Evolutionary conservation across 2,888 invertebrate species (phyloP).

Genomic region (Julus scanicus): DNA sequence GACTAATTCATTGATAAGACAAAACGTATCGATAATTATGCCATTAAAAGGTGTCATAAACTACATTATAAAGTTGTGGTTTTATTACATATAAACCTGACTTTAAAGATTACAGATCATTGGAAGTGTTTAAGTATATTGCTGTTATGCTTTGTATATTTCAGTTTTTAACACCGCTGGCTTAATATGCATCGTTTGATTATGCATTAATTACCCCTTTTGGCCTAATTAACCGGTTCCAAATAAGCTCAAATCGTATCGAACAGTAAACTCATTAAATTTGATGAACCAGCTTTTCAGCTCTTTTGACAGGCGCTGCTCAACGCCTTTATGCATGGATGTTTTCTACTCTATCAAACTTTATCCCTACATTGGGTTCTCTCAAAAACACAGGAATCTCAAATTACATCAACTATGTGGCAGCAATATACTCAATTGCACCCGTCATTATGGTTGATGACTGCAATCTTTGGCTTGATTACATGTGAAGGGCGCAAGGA

Average conservation of each 20-base stretch:
- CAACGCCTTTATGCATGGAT: constrained; percentile 10
- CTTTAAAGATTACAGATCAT: no score
- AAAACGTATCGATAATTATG: no score
- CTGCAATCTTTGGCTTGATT: constrained; percentile 25
- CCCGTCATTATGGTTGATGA: constrained; percentile 9
- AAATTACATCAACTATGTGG: constrained; percentile 26
- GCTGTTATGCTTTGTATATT: no score
- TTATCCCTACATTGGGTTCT: background rate
- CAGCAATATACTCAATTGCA: constrained; percentile 13
- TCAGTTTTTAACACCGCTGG: background rate
- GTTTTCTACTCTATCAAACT: constrained; percentile 9
- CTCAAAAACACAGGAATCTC: constrained; percentile 17
- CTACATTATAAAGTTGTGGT: no score
- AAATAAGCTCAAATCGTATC: background rate
- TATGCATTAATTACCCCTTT: background rate
- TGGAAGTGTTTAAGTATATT: no score
- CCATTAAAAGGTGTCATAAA: no score
- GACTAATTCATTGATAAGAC: no score
- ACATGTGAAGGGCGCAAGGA: background rate
- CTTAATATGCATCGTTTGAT: background rate
- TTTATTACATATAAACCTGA: no score
- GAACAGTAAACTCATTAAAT: background rate
- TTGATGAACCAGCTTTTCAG: background rate
- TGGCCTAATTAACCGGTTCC: background rate
- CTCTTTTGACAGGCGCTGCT: background rate